These are phyloP conservation scores for Hassar affinis DNA, from an alignment of 2,113 vertebrate species.

Conservation along the genomic window DNA sequence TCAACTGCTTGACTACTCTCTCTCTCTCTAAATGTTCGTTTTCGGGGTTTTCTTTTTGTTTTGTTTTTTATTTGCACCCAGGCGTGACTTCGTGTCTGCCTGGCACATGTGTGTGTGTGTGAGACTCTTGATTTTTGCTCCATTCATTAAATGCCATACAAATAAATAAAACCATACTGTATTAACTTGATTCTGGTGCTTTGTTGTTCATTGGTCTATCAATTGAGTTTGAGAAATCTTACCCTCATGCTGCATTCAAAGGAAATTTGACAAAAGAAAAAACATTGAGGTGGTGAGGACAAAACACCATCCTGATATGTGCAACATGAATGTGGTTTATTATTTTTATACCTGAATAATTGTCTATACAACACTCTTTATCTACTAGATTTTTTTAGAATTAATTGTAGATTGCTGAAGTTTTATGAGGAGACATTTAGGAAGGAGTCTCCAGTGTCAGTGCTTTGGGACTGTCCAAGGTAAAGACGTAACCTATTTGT, in stretches of 20 bases:
- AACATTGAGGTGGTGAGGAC: neutral
- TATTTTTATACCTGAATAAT: no score
- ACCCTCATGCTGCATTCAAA: neutral
- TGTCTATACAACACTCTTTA: no score
- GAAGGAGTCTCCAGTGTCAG: no score
- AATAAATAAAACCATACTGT: slow-evolving; percentile 67
- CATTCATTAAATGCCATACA: slow-evolving; percentile 66
- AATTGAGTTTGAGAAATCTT: neutral
- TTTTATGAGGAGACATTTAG: no score
- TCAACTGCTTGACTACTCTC: slow-evolving; percentile 45
- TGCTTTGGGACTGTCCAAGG: no score
- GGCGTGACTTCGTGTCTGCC: slow-evolving; percentile 55
- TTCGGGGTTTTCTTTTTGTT: neutral
- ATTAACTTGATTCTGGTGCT: slow-evolving; percentile 38
- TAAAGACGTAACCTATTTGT: no score
- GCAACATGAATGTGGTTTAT: neutral
- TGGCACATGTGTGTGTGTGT: slow-evolving; percentile 60
- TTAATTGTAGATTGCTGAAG: no score
- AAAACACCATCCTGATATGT: neutral
- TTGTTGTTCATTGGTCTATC: neutral
- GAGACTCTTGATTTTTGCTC: slow-evolving; percentile 60
- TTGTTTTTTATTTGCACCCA: slow-evolving; percentile 23
- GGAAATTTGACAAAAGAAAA: neutral
- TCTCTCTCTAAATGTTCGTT: slow-evolving; percentile 34
- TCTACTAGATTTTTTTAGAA: no score